Base-by-base conservation (phyloP, 2,113 vertebrate species). In the Aythya baeri region DNA sequence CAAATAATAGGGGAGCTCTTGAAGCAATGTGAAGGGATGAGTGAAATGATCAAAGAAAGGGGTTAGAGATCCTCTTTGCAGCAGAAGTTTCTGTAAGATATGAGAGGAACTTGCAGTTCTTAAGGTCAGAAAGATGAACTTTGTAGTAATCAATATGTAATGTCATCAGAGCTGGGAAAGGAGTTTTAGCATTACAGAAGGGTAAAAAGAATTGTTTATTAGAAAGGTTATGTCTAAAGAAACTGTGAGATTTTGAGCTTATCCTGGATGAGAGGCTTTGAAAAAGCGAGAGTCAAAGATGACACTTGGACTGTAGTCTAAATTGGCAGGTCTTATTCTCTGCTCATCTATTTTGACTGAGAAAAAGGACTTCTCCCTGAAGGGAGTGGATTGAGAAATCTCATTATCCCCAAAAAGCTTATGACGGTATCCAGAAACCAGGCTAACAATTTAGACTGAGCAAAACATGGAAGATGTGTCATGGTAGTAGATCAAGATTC, bases 41-140 rank as follows among this genome's bases (percentile, higher is more conserved):
- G n/a, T 63, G 81, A 92, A 86, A 84, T 59, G 65, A 95, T 92
- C 62, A 95, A 95, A 94, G 87, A 13, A n/a, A 50, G 21, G 7
- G 26, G 46, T 32, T 75, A 89, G 66, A 89, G 43, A 71, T 71
- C 46, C 25, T 83, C 68, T 63, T 63, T 83, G 80, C 17, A 92
- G 52, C 61, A 88, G 72, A 86, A 88, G 43, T 75, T 83, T 66
- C 77, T 81, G 36, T 2, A 8, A 86, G 76, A 70, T 92, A 77
- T 10, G 55, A 95, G 72, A 88, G 21, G 14, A 74, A 36, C 36
- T 90, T 86, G 25, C 22, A 67, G 43, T 88, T 84, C 43, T 93
- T 89, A 61, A 87, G 71, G 89, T 91, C 54, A 89, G 38, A 73
- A 82, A 72, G 62, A 79, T 87, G 78, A 92, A 76, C 85, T 84